These are phyloP conservation scores for Chaunax sp. DNA, from an alignment of 2,797 vertebrate species.

Conservation along the genomic window DNA sequence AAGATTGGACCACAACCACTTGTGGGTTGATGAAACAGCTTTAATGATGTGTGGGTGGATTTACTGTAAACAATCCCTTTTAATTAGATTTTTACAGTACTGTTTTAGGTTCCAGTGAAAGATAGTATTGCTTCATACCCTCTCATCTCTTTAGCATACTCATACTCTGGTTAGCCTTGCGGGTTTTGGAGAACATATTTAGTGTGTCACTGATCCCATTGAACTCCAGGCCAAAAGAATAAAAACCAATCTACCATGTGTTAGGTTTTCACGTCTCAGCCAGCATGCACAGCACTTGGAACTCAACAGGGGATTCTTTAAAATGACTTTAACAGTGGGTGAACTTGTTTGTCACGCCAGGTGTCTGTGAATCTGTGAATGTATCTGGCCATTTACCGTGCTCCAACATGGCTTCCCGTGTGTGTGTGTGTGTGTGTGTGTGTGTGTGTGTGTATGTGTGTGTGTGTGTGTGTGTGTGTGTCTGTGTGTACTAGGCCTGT, in stretches of 20 bases:
- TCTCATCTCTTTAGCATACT: conserved; percentile 69
- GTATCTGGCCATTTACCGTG: conserved; percentile 41
- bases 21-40: conserved; percentile 71
- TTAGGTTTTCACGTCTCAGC: conserved; percentile 44
- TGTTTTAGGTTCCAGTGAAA: conserved; percentile 63
- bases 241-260: conserved; percentile 65
- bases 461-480: conserved; percentile 33
- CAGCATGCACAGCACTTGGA: conserved; percentile 23
- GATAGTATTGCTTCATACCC: conserved; percentile 61
- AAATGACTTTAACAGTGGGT: conserved; percentile 57
- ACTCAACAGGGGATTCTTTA: conserved; percentile 45
- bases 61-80: conserved; percentile 74
- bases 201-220: conserved; percentile 67
- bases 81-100: conserved; percentile 71
- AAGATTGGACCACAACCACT: conserved; percentile 58
- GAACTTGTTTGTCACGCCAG: conserved; percentile 47
- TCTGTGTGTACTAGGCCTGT: conserved; percentile 38
- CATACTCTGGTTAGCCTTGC: conserved; percentile 67
- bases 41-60: conserved; percentile 69
- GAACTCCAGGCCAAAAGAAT: conserved; percentile 58
- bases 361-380: conserved; percentile 49
- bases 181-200: conserved; percentile 64
- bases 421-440: conserved; percentile 8
- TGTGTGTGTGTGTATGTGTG: conserved; percentile 14
- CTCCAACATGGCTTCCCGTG: conserved; percentile 22